Evolutionary conservation across 2,888 invertebrate genomes (phyloP).

Genomic region (Cantharis rustica): DNA sequence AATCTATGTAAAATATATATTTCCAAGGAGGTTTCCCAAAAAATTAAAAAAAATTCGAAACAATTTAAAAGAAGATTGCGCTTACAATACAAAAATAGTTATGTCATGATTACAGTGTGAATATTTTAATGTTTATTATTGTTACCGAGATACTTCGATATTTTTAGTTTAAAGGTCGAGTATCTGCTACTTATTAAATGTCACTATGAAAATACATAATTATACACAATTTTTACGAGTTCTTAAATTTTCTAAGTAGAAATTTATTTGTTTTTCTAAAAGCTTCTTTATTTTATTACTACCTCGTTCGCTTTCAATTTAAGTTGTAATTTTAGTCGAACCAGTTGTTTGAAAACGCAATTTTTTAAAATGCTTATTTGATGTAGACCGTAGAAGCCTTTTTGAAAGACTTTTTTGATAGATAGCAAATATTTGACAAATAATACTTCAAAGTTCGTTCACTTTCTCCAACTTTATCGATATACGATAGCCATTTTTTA

Average conservation of each 20-base stretch:
- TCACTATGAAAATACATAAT: slow-evolving; percentile 1
- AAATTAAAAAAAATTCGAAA: neutral
- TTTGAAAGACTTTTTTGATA: neutral
- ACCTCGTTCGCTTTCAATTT: neutral
- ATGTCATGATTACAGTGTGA: slow-evolving; percentile 1
- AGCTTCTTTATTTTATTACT: neutral
- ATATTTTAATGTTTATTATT: slow-evolving; percentile 4
- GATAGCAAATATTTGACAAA: neutral
- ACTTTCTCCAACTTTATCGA: slow-evolving; percentile 14
- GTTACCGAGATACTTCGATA: slow-evolving; percentile 4
- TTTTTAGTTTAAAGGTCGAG: slow-evolving; percentile 18
- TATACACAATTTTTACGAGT: neutral
- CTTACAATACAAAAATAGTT: neutral
- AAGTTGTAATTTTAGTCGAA: neutral
- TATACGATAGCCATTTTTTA: slow-evolving; percentile 19
- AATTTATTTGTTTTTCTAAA: neutral
- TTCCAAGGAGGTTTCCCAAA: neutral
- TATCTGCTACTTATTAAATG: slow-evolving; percentile 17
- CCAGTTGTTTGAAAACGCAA: neutral
- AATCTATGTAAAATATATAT: neutral
- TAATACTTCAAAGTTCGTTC: slow-evolving; percentile 17
- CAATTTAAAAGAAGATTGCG: neutral
- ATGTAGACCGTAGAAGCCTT: neutral
- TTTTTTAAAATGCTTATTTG: neutral
- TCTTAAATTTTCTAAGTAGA: neutral